phyloP scores from a whole-genome alignment of 2,113 vertebrate species.

The Meleagris gallopavo region DNA sequence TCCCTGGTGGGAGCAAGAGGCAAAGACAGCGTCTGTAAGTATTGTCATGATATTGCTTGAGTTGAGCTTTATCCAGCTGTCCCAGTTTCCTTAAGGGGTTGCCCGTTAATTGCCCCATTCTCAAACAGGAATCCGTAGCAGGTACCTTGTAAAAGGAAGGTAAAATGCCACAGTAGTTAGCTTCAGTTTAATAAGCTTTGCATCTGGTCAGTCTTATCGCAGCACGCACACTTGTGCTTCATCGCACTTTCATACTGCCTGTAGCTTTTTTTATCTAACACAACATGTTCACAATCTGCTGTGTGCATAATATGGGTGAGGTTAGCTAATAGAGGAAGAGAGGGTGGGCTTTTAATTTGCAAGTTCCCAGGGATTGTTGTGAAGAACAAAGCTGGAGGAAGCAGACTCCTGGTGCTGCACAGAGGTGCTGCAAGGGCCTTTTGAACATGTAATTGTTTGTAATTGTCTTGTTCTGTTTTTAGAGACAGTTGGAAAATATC shows the following conservation, averaged over 20 bases:
- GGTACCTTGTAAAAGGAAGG: not conserved
- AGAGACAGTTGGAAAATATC: not conserved
- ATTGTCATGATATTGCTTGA: not conserved
- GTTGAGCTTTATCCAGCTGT: not conserved
- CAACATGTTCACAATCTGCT: not conserved
- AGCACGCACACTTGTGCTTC: not conserved
- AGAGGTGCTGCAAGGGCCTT: not conserved
- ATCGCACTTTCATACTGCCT: not conserved
- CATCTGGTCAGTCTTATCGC: not conserved
- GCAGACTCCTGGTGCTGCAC: not conserved
- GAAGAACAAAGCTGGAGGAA: slow-evolving; percentile 36
- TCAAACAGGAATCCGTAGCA: not conserved
- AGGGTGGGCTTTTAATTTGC: slow-evolving; percentile 32
- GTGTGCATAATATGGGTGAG: slow-evolving; percentile 27
- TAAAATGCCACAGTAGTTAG: not conserved
- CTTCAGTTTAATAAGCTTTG: not conserved
- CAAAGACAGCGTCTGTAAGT: not conserved
- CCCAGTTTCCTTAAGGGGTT: not conserved
- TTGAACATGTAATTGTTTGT: slow-evolving; percentile 33
- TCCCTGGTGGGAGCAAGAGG: not conserved
- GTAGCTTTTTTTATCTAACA: not conserved
- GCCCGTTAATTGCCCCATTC: not conserved
- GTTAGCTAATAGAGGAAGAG: slow-evolving; percentile 60
- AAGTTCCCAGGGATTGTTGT: slow-evolving; percentile 27
- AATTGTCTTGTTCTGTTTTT: slow-evolving; percentile 10